Evolutionary conservation across 2,888 invertebrate genomes (phyloP).

Genomic region (Plemyria rubiginata): DNA sequence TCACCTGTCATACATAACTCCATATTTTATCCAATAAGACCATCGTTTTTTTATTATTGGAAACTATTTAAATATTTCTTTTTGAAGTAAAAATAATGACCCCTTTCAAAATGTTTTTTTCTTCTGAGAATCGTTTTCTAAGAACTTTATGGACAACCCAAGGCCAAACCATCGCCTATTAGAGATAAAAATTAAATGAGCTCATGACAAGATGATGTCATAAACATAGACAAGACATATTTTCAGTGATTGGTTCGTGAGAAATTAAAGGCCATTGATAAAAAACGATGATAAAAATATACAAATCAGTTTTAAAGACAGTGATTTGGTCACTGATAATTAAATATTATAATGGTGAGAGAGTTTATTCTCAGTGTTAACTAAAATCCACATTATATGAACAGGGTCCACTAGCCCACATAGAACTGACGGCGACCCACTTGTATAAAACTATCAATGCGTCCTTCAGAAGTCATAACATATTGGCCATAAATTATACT

Average conservation of each 20-base stretch:
- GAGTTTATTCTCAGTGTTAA: too few relatives aligned
- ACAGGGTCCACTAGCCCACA: background rate
- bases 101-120: conserved; percentile 11
- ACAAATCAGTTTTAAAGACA: background rate
- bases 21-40: background rate
- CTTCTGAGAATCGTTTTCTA: conserved; percentile 19
- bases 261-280: conserved; percentile 3
- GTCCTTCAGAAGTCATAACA: background rate
- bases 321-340: too few relatives aligned
- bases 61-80: conserved; percentile 8
- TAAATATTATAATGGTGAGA: too few relatives aligned
- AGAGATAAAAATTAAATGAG: conserved; percentile 38
- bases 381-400: background rate
- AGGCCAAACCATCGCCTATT: conserved; percentile 32
- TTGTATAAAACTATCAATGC: background rate
- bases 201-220: conserved; percentile 46
- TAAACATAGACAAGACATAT: conserved; percentile 37
- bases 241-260: conserved; percentile 11
- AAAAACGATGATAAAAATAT: background rate
- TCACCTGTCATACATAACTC: conserved; percentile 24
- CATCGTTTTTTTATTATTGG: conserved; percentile 12
- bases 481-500: conserved; percentile 5
- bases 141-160: conserved; percentile 25
- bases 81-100: conserved; percentile 17
- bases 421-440: background rate